Base-by-base conservation (phyloP, 2,888 invertebrate genomes). In the Stegophylla sp. region DNA sequence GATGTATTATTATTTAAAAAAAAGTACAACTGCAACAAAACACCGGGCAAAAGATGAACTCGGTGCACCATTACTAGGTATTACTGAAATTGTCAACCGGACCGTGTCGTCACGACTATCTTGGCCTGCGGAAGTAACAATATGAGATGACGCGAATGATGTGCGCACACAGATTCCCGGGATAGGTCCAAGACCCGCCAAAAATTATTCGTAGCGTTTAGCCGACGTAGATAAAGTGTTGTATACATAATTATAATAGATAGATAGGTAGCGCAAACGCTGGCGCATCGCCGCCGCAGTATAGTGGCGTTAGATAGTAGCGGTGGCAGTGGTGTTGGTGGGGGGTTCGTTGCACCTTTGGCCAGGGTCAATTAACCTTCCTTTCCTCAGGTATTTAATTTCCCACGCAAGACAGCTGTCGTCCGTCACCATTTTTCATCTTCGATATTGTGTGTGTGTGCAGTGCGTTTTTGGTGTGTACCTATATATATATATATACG, bases 351-450 rank as follows among this genome's bases (percentile, higher is more conserved):
- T 79, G 79, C 79, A 71, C 79, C 79, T 79, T 79, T 71, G 79
- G 77, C 77, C 77, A 69, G 77, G 77, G 79, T 79, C 79, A 79
- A 79, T 79, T 79, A 79, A 79, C 79, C 69, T 79, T 69, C 71
- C 79, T 79, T 79, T 79, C 79, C 79, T 79, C 34, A 17, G 69
- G 61, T 79, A 79, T 71, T 79, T 79, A 79, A 79, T 79, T 79
- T 79, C 79, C 79, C 79, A 79, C 79, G 79, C 79, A 71, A 79
- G 79, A 79, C 79, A 79, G 79, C 79, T 79, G 79, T 79, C 79
- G 79, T 79, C 79, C 71, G 79, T 79, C 79, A 79, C 79, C 79
- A 79, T 79, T 79, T 79, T 71, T 79, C 79, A 79, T 79, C 79
- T 69, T 69, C 79, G 79, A 79, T 79, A 79, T 63, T 59, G 34